These are phyloP conservation scores for Sphaerophoria taeniata DNA, from an alignment of 2,888 invertebrate genomes.

Conservation along the genomic window DNA sequence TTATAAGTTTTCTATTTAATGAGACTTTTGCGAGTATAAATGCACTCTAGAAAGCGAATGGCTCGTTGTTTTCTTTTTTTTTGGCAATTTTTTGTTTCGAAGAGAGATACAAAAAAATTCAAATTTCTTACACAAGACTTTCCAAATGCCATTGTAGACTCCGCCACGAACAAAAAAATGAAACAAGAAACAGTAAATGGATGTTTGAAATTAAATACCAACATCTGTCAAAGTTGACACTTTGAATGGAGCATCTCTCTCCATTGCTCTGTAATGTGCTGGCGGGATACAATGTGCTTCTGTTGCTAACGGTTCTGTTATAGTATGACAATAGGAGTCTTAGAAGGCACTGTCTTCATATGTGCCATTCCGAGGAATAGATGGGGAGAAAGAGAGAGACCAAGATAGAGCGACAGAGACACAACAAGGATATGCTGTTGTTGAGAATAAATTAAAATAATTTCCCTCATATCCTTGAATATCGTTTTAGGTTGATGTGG, in stretches of 20 bases:
- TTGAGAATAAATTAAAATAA: conserved; percentile 61
- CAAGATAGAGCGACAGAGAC: not conserved
- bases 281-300: not conserved
- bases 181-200: conserved; percentile 3
- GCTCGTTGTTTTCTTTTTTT: not conserved
- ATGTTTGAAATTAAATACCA: conserved; percentile 55
- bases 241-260: conserved; percentile 35
- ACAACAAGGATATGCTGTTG: conserved; percentile 49
- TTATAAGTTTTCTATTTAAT: conserved; percentile 18
- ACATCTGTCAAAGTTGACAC: conserved; percentile 55
- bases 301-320: conserved; percentile 25
- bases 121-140: conserved; percentile 5
- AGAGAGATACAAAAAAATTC: not conserved
- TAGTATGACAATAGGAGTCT: not conserved
- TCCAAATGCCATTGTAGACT: not conserved
- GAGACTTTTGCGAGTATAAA: not conserved
- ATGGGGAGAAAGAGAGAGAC: not conserved
- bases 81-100: not conserved
- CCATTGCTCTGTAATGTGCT: conserved; percentile 4
- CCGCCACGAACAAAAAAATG: not conserved
- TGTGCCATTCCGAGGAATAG: conserved; percentile 26
- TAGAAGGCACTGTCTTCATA: not conserved
- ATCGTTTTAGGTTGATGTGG: conserved; percentile 35
- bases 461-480: conserved; percentile 58
- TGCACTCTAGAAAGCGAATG: not conserved